These are phyloP conservation scores for Mola mola DNA, from an alignment of 2,113 vertebrate genomes.

Conservation along the genomic window DNA sequence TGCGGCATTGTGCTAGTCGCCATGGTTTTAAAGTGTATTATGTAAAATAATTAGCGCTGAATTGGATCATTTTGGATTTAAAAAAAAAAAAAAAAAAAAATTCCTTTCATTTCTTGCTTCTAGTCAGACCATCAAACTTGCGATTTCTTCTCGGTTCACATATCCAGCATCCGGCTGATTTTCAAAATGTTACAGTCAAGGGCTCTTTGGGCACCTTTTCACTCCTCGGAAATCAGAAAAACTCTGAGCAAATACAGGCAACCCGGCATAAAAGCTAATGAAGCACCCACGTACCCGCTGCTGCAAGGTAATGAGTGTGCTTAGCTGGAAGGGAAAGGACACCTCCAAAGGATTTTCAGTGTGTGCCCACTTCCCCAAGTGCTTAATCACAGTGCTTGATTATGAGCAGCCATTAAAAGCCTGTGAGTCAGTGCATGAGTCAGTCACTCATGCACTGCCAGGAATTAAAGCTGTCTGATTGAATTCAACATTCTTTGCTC, in stretches of 20 bases:
- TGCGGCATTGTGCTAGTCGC: too few species aligned
- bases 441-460: constrained; percentile 70
- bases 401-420: constrained; percentile 76
- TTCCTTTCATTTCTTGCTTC: constrained; percentile 33
- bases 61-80: constrained; percentile 28
- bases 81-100: too few species aligned
- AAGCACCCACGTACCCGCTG: constrained; percentile 73
- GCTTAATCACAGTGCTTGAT: constrained; percentile 80
- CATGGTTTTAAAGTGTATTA: constrained; percentile 15
- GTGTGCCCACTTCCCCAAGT: constrained; percentile 76
- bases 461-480: constrained; percentile 73
- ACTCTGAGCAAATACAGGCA: constrained; percentile 61
- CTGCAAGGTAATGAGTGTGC: constrained; percentile 75
- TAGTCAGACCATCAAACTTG: constrained; percentile 40
- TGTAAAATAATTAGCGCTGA: constrained; percentile 22
- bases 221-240: constrained; percentile 62
- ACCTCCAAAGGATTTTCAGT: constrained; percentile 73
- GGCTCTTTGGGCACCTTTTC: constrained; percentile 63
- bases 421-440: constrained; percentile 75
- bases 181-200: constrained; percentile 63
- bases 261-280: constrained; percentile 76
- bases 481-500: constrained; percentile 63
- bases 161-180: constrained; percentile 24
- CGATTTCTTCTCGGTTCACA: constrained; percentile 36
- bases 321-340: constrained; percentile 76